These are phyloP conservation scores for Lepus americanus DNA, from an alignment of 2,113 vertebrate genomes.

Conservation along the genomic window DNA sequence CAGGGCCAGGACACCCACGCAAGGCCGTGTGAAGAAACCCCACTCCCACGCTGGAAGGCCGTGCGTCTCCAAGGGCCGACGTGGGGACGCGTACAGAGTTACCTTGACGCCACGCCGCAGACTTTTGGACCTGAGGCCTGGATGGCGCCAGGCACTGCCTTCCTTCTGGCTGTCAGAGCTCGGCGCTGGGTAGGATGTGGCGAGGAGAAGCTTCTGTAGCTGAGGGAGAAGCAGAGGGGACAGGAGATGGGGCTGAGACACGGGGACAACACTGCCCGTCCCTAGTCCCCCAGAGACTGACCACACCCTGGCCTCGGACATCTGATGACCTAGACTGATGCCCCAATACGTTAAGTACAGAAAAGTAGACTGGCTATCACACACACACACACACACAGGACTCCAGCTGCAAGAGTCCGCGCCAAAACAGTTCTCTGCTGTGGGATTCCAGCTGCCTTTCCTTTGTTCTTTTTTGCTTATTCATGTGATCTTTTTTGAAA, in stretches of 20 bases:
- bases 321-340: not conserved
- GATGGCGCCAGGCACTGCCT: slow-evolving; percentile 88
- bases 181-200: slow-evolving; percentile 91
- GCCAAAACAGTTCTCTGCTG: not conserved
- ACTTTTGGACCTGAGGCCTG: slow-evolving; percentile 89
- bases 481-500: not conserved
- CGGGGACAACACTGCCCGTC: not conserved
- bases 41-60: no score
- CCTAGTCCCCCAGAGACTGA: no score
- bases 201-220: slow-evolving; percentile 96
- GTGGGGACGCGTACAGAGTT: slow-evolving; percentile 36
- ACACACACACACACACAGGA: not conserved
- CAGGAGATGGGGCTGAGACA: slow-evolving; percentile 48
- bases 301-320: not conserved
- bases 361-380: not conserved
- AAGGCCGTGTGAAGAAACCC: not conserved
- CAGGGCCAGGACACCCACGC: not conserved
- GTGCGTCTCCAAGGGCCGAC: no score
- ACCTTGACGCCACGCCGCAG: slow-evolving; percentile 93
- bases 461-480: slow-evolving; percentile 7
- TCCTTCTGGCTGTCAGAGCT: slow-evolving; percentile 92
- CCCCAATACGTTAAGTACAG: not conserved
- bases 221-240: slow-evolving; percentile 83
- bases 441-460: not conserved
- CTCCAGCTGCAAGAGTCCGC: not conserved